Evolutionary conservation across 2,797 vertebrate genomes (phyloP).

Genomic region (Pitangus sulphuratus): DNA sequence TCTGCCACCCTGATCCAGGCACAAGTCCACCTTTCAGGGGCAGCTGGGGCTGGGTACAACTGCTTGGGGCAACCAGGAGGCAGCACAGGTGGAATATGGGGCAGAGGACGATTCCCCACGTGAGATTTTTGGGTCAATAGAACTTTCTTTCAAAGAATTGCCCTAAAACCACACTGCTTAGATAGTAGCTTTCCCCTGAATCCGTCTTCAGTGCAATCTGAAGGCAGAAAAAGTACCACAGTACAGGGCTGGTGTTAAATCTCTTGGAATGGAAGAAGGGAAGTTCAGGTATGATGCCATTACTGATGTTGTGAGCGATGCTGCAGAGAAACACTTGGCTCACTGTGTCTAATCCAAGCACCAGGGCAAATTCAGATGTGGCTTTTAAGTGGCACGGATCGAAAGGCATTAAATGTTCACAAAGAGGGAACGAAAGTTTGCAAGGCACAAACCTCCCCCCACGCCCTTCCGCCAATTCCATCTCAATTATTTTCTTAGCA

Average conservation of each 20-base stretch:
- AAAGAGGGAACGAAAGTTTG: background rate
- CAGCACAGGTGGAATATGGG: accelerated
- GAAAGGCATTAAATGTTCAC: background rate
- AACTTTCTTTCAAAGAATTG: background rate
- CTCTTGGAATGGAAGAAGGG: background rate
- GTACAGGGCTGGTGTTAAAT: background rate
- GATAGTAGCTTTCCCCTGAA: background rate
- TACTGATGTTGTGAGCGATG: background rate
- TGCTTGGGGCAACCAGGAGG: background rate
- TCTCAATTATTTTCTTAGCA: background rate
- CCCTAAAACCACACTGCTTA: background rate
- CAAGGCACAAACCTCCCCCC: background rate
- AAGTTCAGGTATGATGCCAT: background rate
- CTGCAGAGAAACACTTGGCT: background rate
- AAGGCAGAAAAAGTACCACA: background rate
- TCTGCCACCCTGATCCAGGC: background rate
- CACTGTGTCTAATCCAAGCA: background rate
- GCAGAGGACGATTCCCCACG: background rate
- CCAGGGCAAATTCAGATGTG: background rate
- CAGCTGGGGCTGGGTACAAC: background rate
- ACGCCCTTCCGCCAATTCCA: background rate
- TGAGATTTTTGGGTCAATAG: background rate
- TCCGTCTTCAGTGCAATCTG: accelerated
- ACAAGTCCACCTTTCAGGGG: background rate
- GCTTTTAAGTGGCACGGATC: accelerated